phyloP scores from a whole-genome alignment of 2,797 vertebrate species.

The Pempheris klunzingeri region DNA sequence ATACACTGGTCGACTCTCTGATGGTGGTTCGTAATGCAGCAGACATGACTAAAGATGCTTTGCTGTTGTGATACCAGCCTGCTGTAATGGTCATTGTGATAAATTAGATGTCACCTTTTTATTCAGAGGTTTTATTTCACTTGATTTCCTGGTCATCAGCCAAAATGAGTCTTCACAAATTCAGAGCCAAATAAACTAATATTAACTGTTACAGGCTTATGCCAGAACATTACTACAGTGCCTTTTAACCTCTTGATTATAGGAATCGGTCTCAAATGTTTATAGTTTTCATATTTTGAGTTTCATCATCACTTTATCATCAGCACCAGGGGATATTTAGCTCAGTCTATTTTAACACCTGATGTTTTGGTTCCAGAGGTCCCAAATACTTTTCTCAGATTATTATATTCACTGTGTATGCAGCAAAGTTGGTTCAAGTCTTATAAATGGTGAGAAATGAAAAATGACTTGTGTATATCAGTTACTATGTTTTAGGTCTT shows the following conservation, averaged over 20 bases:
- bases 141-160: slow-evolving; percentile 41
- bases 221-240: slow-evolving; percentile 70
- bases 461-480: slow-evolving; percentile 41
- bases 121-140: slow-evolving; percentile 34
- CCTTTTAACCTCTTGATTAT: slow-evolving; percentile 74
- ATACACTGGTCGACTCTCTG: slow-evolving; percentile 62
- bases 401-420: slow-evolving; percentile 48
- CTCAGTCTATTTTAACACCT: slow-evolving; percentile 37
- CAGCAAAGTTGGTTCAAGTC: slow-evolving; percentile 50
- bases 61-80: slow-evolving; percentile 78
- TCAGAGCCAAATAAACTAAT: slow-evolving; percentile 61
- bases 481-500: slow-evolving; percentile 41
- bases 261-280: slow-evolving; percentile 50
- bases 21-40: slow-evolving; percentile 47
- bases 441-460: slow-evolving; percentile 32
- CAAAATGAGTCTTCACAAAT: slow-evolving; percentile 51
- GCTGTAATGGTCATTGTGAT: slow-evolving; percentile 82
- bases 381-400: slow-evolving; percentile 39
- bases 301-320: slow-evolving; percentile 36
- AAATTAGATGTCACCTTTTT: slow-evolving; percentile 37
- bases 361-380: slow-evolving; percentile 44
- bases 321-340: slow-evolving; percentile 49
- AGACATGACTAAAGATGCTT: slow-evolving; percentile 39
- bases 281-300: slow-evolving; percentile 53
- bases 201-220: slow-evolving; percentile 36